Percentiles rank a stretch among this genome's conserved stretches.
These are phyloP conservation scores for Limulus polyphemus DNA, from an alignment of 2,888 invertebrate genomes.

Conservation along the genomic window DNA sequence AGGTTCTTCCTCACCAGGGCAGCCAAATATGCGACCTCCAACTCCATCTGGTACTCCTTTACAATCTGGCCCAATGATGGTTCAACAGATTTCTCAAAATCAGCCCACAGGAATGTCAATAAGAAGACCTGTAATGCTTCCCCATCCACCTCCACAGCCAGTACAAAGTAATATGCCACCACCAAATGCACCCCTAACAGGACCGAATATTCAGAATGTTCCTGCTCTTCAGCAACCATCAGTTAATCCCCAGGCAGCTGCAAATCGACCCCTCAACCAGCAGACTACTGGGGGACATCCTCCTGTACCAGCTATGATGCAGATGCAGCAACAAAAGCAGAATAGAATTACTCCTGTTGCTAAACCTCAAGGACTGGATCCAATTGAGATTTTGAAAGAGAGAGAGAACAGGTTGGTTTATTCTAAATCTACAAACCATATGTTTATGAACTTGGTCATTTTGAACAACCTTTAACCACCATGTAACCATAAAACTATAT, in stretches of 20 bases:
- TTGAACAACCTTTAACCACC: no score
- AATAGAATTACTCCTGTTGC: constrained; percentile 71
- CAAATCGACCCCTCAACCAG: constrained; percentile 24
- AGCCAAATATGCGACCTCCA: no score
- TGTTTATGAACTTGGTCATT: no score
- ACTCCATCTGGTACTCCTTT: no score
- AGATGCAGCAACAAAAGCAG: constrained; percentile 34
- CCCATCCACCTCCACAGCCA: constrained; percentile 12
- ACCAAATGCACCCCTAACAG: background rate
- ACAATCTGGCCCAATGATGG: no score
- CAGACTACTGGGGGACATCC: constrained; percentile 14
- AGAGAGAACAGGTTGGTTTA: constrained; percentile 74
- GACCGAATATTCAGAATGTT: no score
- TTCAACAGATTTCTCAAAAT: no score
- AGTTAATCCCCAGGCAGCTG: constrained; percentile 10
- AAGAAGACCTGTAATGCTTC: constrained; percentile 12
- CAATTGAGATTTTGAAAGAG: constrained; percentile 79
- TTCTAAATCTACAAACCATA: no score
- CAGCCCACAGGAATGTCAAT: no score
- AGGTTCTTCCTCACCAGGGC: no score
- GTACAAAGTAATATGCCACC: constrained; percentile 19
- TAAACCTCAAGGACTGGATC: constrained; percentile 88
- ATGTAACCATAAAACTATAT: no score
- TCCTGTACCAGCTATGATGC: constrained; percentile 14
- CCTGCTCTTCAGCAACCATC: no score